These are phyloP conservation scores for Sitobion miscanthi DNA, from an alignment of 1,140 invertebrate genomes.

Conservation along the genomic window DNA sequence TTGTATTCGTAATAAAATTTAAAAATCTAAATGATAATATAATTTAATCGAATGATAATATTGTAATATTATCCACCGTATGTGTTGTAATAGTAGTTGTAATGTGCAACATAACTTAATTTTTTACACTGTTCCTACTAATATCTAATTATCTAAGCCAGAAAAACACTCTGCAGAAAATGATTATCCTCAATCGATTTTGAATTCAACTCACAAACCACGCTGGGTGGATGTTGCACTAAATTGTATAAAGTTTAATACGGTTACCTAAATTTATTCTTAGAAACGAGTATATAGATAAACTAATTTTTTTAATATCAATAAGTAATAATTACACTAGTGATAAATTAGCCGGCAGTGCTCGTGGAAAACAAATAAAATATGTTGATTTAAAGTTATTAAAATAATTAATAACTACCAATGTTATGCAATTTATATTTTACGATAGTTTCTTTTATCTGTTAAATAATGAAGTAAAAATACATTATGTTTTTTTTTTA, in stretches of 20 bases:
- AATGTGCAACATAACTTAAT: no score
- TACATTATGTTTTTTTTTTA: not conserved
- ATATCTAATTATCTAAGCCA: no score
- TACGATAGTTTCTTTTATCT: not conserved
- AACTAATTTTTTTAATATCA: not conserved
- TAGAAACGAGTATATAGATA: not conserved
- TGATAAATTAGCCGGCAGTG: not conserved
- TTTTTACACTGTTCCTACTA: no score
- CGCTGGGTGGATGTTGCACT: not conserved
- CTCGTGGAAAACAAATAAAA: not conserved
- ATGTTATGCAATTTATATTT: not conserved
- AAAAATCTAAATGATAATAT: not conserved
- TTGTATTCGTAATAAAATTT: not conserved
- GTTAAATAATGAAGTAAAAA: not conserved
- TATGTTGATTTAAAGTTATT: not conserved
- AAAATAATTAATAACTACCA: conserved; percentile 1
- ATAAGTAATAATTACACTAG: not conserved
- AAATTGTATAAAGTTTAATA: not conserved
- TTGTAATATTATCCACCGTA: no score
- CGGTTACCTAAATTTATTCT: not conserved
- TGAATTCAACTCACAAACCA: not conserved
- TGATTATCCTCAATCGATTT: no score
- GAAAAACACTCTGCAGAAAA: not conserved
- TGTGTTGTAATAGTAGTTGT: no score
- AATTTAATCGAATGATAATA: not conserved